phyloP scores from a whole-genome alignment of 2,888 invertebrate genomes.

The Idaea aversata region DNA sequence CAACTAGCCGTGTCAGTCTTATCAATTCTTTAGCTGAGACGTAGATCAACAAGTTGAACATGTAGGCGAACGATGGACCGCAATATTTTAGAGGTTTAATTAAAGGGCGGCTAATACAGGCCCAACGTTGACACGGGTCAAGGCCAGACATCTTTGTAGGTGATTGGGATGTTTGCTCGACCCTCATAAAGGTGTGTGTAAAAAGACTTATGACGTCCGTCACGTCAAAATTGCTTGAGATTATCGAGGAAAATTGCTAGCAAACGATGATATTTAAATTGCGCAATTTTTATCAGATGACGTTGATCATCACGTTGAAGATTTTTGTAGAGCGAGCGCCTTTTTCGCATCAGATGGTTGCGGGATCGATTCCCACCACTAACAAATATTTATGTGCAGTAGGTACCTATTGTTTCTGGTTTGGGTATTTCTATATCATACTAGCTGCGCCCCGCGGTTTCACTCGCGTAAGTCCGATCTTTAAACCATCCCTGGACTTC shows the following conservation, averaged over 20 bases:
- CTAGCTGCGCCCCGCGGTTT: too few species aligned
- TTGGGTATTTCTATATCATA: too few species aligned
- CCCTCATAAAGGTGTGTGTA: neutral
- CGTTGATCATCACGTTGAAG: too few species aligned
- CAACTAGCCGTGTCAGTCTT: neutral
- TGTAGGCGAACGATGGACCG: neutral
- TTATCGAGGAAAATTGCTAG: neutral
- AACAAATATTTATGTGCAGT: too few species aligned
- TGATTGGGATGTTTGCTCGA: neutral
- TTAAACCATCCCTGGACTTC: too few species aligned
- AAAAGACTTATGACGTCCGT: neutral
- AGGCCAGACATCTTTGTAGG: neutral
- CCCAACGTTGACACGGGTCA: neutral
- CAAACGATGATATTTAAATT: neutral
- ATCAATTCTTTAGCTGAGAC: neutral
- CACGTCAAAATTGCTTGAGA: neutral
- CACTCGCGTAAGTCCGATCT: too few species aligned
- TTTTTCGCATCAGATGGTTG: too few species aligned
- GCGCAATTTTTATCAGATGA: neutral
- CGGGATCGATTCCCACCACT: too few species aligned
- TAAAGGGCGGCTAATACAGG: neutral
- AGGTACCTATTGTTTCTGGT: too few species aligned
- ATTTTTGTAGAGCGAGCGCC: too few species aligned
- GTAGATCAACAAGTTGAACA: neutral
- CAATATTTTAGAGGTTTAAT: slow-evolving; percentile 1